phyloP scores from a whole-genome alignment of 2,113 vertebrate genomes.

The Brachirus orientalis region DNA sequence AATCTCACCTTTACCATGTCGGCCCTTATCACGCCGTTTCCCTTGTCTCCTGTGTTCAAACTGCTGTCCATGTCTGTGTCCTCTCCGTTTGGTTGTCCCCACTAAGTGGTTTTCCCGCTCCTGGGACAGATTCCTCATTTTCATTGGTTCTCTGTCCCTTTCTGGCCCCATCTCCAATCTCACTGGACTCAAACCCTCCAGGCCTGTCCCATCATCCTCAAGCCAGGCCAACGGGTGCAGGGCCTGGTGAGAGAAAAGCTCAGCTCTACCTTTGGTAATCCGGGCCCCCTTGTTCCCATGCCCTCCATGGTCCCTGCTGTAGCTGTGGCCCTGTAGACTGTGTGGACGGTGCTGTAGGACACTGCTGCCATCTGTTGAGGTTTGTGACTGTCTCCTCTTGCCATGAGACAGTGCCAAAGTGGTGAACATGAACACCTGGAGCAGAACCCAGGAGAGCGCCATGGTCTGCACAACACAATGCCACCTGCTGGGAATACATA shows the following conservation, averaged over 20 bases:
- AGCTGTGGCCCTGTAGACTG: conserved; percentile 57
- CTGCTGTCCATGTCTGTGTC: conserved; percentile 73
- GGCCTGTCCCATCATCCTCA: conserved; percentile 79
- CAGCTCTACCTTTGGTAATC: conserved; percentile 53
- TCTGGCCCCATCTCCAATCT: conserved; percentile 74
- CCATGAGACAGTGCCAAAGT: conserved; percentile 47
- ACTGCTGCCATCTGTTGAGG: conserved; percentile 72
- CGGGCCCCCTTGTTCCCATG: conserved; percentile 75
- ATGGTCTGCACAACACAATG: conserved; percentile 58
- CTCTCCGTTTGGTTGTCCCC: conserved; percentile 81
- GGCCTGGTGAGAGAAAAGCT: conserved; percentile 62
- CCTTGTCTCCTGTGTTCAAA: conserved; percentile 83
- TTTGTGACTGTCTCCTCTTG: conserved; percentile 62
- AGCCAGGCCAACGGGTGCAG: conserved; percentile 57
- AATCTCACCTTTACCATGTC: conserved; percentile 75
- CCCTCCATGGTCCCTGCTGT: conserved; percentile 61
- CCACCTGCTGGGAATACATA: conserved; percentile 63
- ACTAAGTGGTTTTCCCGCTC: conserved; percentile 80
- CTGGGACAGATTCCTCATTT: conserved; percentile 70
- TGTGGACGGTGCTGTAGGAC: conserved; percentile 75
- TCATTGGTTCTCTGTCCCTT: conserved; percentile 75
- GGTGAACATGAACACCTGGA: conserved; percentile 59
- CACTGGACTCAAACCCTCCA: conserved; percentile 80
- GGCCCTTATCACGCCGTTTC: conserved; percentile 83
- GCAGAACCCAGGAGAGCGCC: conserved; percentile 61